A percentile compares a stretch with the other conserved stretches of the same genome.
Evolutionary conservation across 2,797 vertebrate species (phyloP).

Genomic region (Spinus olivaceus): DNA sequence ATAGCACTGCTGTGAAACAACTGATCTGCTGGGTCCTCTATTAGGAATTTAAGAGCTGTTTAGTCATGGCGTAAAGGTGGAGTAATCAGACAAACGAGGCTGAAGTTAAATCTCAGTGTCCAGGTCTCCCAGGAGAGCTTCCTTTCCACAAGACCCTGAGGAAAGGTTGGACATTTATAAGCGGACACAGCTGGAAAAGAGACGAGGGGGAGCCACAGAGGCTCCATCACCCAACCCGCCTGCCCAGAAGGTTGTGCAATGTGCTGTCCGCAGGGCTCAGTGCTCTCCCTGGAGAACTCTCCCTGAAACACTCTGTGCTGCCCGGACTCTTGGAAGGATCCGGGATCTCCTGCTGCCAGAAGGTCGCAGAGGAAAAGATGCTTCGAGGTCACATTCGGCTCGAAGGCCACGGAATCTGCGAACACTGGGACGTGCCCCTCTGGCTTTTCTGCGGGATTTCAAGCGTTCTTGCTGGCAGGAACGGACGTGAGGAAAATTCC

Average conservation of each 20-base stretch:
- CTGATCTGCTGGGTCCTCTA: neutral
- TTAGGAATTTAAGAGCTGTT: neutral
- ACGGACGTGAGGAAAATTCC: neutral
- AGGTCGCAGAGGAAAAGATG: neutral
- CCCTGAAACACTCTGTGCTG: neutral
- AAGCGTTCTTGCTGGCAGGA: neutral
- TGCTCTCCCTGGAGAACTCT: neutral
- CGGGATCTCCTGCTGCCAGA: neutral
- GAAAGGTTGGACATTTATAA: neutral
- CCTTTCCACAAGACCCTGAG: neutral
- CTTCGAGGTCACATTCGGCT: neutral
- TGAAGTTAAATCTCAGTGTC: neutral
- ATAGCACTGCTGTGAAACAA: neutral
- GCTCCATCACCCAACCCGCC: neutral
- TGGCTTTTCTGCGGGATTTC: neutral
- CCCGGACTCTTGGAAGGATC: neutral
- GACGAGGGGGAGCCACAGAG: neutral
- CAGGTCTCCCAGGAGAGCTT: neutral
- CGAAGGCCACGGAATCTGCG: neutral
- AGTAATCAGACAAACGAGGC: neutral
- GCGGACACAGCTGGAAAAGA: neutral
- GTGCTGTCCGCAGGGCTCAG: neutral
- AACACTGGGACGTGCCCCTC: neutral
- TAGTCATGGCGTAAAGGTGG: neutral
- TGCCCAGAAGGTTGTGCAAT: neutral